Evolutionary conservation across 2,797 vertebrate genomes (phyloP).

Genomic region (Muscicapa striata): DNA sequence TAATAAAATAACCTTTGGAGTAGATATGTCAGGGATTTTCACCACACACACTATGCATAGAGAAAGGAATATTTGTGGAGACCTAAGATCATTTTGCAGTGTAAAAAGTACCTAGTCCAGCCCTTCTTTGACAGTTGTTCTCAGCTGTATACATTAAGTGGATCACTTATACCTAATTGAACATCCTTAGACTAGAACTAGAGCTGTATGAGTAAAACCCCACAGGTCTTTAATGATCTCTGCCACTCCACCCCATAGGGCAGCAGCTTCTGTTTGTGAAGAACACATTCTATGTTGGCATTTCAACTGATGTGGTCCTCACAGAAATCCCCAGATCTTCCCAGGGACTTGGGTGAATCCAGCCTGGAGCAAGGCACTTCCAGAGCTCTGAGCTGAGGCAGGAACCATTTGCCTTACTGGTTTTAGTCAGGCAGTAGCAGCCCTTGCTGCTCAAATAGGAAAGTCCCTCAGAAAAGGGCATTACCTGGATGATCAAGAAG

Average conservation of each 20-base stretch:
- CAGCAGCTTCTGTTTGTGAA: background rate
- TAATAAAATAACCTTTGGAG: background rate
- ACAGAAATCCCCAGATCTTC: background rate
- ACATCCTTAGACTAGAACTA: background rate
- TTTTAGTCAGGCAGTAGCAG: background rate
- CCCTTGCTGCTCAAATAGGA: background rate
- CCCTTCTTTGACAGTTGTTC: background rate
- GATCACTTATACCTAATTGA: background rate
- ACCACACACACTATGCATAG: background rate
- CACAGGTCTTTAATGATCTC: background rate
- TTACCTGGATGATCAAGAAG: background rate
- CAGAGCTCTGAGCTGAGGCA: background rate
- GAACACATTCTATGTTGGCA: fast-evolving
- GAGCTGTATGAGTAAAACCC: background rate
- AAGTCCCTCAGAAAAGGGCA: background rate
- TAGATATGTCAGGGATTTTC: background rate
- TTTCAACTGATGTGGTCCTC: background rate
- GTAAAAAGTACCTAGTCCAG: background rate
- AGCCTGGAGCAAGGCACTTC: background rate
- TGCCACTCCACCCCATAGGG: background rate
- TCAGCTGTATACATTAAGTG: background rate
- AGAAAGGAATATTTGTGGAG: background rate
- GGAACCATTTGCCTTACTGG: background rate
- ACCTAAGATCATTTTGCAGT: background rate
- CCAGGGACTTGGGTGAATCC: background rate